phyloP scores from a whole-genome alignment of 2,113 vertebrate genomes.

The Barnardius zonarius region DNA sequence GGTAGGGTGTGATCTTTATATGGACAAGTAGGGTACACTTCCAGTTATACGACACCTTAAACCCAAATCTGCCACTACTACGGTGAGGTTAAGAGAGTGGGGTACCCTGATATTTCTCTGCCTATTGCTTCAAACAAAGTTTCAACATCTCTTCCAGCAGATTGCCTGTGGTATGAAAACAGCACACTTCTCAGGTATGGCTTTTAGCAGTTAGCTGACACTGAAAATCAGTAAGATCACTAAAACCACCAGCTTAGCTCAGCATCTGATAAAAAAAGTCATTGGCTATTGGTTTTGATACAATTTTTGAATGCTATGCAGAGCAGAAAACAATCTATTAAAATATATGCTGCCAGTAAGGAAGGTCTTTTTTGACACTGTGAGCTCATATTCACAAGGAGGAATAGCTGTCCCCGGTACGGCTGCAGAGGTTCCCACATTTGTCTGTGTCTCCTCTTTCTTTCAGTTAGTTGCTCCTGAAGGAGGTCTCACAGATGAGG shows the following conservation, averaged over 20 bases:
- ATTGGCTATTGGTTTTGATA: not conserved
- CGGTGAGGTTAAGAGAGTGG: not conserved
- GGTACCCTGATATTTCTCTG: not conserved
- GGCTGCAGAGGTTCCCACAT: not conserved
- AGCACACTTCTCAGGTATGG: not conserved
- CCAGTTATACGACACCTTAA: not conserved
- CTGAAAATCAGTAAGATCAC: not conserved
- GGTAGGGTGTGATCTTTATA: not conserved
- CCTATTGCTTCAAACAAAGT: not conserved
- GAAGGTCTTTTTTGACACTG: not conserved
- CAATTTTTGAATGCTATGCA: not conserved
- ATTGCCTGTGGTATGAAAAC: not conserved
- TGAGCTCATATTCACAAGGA: not conserved
- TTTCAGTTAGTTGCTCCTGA: not conserved
- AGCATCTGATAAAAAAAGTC: constrained; percentile 16
- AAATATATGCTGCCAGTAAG: not conserved
- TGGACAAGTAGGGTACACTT: not conserved
- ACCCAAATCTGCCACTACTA: not conserved
- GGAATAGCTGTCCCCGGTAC: not conserved
- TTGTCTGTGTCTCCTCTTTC: not conserved
- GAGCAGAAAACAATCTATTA: not conserved
- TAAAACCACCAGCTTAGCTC: constrained; percentile 4
- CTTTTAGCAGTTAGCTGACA: not conserved
- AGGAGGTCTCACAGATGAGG: not conserved
- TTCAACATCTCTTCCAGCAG: not conserved